phyloP scores from a whole-genome alignment of 2,113 vertebrate species.

The Phyllopteryx taeniolatus region DNA sequence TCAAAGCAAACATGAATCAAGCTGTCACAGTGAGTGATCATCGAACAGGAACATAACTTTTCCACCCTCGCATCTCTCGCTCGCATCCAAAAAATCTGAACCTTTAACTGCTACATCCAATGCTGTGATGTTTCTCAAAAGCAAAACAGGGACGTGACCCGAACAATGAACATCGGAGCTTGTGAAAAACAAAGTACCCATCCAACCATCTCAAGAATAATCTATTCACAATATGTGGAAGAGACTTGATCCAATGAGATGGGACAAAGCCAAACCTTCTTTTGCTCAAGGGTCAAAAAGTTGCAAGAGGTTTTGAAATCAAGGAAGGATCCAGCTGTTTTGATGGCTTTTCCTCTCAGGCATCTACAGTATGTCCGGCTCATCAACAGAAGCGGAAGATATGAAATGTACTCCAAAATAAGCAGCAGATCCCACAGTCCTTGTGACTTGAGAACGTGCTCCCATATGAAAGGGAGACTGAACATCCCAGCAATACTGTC shows the following conservation, averaged over 20 bases:
- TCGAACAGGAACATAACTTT: conserved; percentile 7
- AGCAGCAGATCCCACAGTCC: conserved; percentile 26
- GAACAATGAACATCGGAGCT: conserved; percentile 14
- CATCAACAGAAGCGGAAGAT: conserved; percentile 31
- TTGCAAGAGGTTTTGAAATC: conserved; percentile 29
- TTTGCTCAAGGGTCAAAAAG: conserved; percentile 17
- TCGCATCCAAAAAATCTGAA: not conserved
- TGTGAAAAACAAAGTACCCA: conserved; percentile 11
- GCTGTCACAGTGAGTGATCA: conserved; percentile 18
- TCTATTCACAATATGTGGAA: conserved; percentile 40
- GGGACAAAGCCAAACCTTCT: conserved; percentile 22
- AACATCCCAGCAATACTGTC: conserved; percentile 15
- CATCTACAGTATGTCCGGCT: conserved; percentile 33
- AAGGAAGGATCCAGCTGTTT: conserved; percentile 11
- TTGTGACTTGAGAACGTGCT: conserved; percentile 29
- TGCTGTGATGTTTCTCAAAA: not conserved
- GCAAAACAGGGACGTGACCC: conserved; percentile 8
- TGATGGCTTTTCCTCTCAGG: conserved; percentile 9
- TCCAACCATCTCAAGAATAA: conserved; percentile 30
- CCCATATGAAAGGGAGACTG: conserved; percentile 33
- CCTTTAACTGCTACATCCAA: conserved; percentile 3
- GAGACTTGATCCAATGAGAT: conserved; percentile 14
- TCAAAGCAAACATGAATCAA: conserved; percentile 40
- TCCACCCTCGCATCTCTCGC: conserved; percentile 4
- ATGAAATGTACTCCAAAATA: conserved; percentile 39